A percentile compares a stretch with the other conserved stretches of the same genome.
Conservation (phyloP, 2,797 vertebrate species). For the Tiaroga cobitis region DNA sequence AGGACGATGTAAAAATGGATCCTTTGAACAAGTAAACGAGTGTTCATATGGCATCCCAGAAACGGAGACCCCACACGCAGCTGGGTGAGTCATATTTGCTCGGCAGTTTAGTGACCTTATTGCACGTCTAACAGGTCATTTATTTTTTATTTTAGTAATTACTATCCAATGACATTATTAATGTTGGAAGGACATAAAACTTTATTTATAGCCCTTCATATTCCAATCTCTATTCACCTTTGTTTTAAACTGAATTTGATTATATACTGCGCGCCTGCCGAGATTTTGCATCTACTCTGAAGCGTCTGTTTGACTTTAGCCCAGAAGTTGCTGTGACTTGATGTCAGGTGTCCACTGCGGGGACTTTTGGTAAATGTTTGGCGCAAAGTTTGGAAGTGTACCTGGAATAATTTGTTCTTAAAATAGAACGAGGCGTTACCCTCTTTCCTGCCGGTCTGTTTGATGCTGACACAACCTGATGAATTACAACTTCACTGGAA, state of each 20-base stretch:
- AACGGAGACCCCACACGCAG: constrained; percentile 37
- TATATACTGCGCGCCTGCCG: neutral
- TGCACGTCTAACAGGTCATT: constrained; percentile 39
- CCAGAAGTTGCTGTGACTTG: constrained; percentile 70
- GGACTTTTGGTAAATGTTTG: constrained; percentile 76
- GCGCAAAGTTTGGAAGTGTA: constrained; percentile 70
- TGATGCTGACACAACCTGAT: constrained; percentile 72
- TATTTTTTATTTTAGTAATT: constrained; percentile 47
- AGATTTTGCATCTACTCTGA: constrained; percentile 27
- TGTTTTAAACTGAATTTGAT: constrained; percentile 28
- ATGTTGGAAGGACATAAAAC: constrained; percentile 37
- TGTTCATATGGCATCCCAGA: constrained; percentile 31
- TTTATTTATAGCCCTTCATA: constrained; percentile 41
- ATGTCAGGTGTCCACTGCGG: constrained; percentile 71
- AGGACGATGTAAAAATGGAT: constrained; percentile 35
- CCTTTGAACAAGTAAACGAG: constrained; percentile 43
- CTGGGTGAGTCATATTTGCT: constrained; percentile 42
- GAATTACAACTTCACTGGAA: constrained; percentile 81
- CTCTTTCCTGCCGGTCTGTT: constrained; percentile 66
- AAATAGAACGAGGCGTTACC: constrained; percentile 74
- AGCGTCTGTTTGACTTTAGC: constrained; percentile 67
- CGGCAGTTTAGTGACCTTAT: constrained; percentile 32
- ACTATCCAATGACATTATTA: constrained; percentile 30
- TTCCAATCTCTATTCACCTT: constrained; percentile 17
- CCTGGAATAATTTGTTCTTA: constrained; percentile 75